These are phyloP conservation scores for Nycticryphes semicollaris DNA, from an alignment of 2,113 vertebrate genomes.

Conservation along the genomic window DNA sequence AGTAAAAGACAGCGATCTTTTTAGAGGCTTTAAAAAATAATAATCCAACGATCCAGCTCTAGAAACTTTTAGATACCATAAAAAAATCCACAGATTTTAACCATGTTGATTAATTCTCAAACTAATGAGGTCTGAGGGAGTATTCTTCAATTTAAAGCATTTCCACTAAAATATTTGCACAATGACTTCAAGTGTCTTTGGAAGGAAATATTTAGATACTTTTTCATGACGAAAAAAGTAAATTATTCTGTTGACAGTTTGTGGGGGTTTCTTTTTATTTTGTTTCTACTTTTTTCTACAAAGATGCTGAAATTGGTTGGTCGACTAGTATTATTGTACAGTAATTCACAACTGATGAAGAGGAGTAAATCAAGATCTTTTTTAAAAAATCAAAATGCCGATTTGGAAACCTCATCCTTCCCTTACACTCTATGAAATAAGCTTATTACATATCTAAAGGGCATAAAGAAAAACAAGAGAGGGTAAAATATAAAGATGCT, in stretches of 20 bases:
- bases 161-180: not conserved
- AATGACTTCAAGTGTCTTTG: not conserved
- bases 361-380: not conserved
- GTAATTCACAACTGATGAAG: not conserved
- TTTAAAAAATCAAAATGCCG: not conserved
- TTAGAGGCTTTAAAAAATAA: not conserved
- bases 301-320: not conserved
- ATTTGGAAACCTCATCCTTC: not conserved
- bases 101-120: not conserved
- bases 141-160: not conserved
- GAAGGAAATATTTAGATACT: not conserved
- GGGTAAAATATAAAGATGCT: not conserved
- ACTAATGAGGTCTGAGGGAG: not conserved
- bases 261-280: not conserved
- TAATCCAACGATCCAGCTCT: not conserved
- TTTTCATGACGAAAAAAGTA: not conserved
- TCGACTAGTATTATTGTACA: not conserved
- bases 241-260: not conserved
- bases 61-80: not conserved
- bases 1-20: not conserved
- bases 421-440: not conserved
- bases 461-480: not conserved
- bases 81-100: conserved; percentile 9
- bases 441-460: not conserved
- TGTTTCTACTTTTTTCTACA: not conserved